Base-by-base conservation (phyloP, 2,113 vertebrate genomes). In the Pionites leucogaster region DNA sequence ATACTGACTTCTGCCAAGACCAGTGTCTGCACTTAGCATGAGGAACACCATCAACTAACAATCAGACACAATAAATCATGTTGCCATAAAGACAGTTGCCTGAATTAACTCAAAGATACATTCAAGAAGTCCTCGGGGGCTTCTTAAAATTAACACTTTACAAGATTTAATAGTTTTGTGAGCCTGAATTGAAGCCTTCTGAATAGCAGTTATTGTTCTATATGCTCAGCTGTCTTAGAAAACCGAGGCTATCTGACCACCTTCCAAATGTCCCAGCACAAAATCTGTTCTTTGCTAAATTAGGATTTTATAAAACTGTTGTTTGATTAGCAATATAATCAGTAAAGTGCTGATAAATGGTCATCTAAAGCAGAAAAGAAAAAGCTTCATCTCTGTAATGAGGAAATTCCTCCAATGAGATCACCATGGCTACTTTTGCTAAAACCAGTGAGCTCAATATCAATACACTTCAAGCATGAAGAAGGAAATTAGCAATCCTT, bases 61-160 rank as follows among this genome's bases (percentile, higher is more conserved):
- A 35, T 76, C 79, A 83, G 49, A 50, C 82, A 78, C 9, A 77
- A 64, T n/a, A 92, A 81, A 55, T 50, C 41, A 85, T 18, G 23
- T 55, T 72, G 11, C 7, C 29, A 37, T 50, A 80, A 86, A 67
- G 23, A 52, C 10, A 59, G 17, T 25, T 86, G 29, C 14, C 76
- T 90, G 52, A 86, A 92, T 65, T 83, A 72, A 94, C 80, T 27
- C 27, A 57, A 91, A 94, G 44, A 78, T 20, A 91, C 88, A 96
- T 77, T 35, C 35, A 59, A 27, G 29, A 17, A 55, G 24, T 50
- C 55, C n/a, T 83, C 35, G 17, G 64, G 63, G 47, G 82, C 86
- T 23, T n/a, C 55, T n/a, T 24, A 88, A 9, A 65, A 33, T 1
- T 33, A 37, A 69, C 55, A 62, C 17, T 42, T 50, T 28, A 68